Conservation (phyloP, 2,113 vertebrate genomes). For the Chloropsis cyanopogon region DNA sequence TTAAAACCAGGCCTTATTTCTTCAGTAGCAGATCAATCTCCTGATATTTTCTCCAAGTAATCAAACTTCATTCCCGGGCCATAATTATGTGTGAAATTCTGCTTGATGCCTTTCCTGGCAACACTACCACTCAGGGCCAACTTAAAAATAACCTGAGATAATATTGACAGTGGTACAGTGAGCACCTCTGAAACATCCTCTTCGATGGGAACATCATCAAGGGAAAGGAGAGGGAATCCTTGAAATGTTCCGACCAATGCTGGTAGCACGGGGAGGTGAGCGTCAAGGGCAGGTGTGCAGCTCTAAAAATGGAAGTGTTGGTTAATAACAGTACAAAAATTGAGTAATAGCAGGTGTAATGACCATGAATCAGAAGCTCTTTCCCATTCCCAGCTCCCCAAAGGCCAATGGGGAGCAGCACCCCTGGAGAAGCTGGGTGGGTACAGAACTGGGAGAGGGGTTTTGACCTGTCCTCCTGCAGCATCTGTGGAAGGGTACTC, state of each 20-base stretch:
- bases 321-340: background rate
- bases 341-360: background rate
- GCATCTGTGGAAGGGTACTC: background rate
- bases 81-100: background rate
- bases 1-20: constrained; percentile 38
- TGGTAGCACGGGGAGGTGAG: background rate
- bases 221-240: background rate
- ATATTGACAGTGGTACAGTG: background rate
- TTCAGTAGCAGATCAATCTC: constrained; percentile 16
- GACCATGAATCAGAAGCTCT: background rate
- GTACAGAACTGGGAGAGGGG: background rate
- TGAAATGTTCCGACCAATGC: background rate
- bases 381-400: background rate
- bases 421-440: background rate
- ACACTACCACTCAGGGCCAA: background rate
- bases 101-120: background rate
- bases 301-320: background rate
- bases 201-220: accelerated
- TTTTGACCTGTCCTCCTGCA: background rate
- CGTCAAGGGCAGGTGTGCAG: accelerated
- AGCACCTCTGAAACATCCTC: background rate
- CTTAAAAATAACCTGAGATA: background rate
- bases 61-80: background rate
- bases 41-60: constrained; percentile 22
- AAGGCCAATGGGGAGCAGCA: background rate